Evolutionary conservation across 2,888 invertebrate species (phyloP).

Genomic region (Ichneumon xanthorius): DNA sequence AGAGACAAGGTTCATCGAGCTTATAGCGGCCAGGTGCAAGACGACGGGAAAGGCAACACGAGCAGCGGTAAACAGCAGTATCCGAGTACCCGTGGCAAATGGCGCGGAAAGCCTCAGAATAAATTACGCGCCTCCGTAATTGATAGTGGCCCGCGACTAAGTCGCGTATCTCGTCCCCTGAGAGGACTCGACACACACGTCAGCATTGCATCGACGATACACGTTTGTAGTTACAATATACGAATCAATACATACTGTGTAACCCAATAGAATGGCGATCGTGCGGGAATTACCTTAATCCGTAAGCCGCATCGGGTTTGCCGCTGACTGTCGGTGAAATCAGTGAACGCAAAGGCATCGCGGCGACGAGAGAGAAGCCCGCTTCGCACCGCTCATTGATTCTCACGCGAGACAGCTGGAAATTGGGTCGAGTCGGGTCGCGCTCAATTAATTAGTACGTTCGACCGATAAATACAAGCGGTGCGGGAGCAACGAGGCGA

Average conservation of each 20-base stretch:
- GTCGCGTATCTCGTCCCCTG: background rate
- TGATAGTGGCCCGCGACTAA: constrained; percentile 28
- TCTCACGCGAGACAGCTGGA: constrained; percentile 54
- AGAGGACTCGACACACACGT: background rate
- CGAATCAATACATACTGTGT: background rate
- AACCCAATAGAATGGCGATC: background rate
- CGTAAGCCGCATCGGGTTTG: background rate
- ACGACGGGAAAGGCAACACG: constrained; percentile 35
- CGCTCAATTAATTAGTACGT: constrained; percentile 62
- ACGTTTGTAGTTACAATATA: background rate
- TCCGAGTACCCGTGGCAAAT: constrained; percentile 31
- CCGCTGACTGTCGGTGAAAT: background rate
- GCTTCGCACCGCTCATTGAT: constrained; percentile 48
- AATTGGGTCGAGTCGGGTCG: constrained; percentile 63
- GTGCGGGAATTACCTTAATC: constrained; percentile 29
- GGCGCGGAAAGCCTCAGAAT: constrained; percentile 50
- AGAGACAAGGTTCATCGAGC: constrained; percentile 26
- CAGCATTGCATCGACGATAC: background rate
- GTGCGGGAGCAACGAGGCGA: constrained; percentile 1
- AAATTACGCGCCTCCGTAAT: constrained; percentile 50
- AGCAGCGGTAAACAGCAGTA: constrained; percentile 20
- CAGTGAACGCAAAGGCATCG: constrained; percentile 2
- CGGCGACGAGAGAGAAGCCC: constrained; percentile 14
- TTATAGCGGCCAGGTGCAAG: constrained; percentile 37
- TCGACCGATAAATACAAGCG: constrained; percentile 59